These are phyloP conservation scores for Prunella strophiata DNA, from an alignment of 2,797 vertebrate genomes.

Conservation along the genomic window DNA sequence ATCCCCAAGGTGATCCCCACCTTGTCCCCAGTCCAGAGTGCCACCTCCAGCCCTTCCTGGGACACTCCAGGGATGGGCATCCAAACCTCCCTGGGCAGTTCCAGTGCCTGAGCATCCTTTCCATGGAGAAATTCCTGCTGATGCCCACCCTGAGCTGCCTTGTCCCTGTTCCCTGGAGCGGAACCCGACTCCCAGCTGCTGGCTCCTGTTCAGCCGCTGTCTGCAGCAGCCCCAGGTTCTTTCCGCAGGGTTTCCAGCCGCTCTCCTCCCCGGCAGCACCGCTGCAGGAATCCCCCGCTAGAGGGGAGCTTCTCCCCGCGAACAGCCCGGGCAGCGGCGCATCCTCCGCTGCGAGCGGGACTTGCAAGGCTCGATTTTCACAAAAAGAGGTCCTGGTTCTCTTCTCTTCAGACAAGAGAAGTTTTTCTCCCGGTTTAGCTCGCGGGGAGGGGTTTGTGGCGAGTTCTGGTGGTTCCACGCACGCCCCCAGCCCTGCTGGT, in stretches of 20 bases:
- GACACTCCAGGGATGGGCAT: background rate
- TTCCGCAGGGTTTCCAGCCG: background rate
- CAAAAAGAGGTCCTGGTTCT: background rate
- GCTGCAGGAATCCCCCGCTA: constrained; percentile 16
- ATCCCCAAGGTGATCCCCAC: background rate
- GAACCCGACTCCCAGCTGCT: accelerated
- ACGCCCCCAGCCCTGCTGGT: background rate
- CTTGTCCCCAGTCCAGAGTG: background rate
- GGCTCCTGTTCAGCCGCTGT: no score
- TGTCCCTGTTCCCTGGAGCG: background rate
- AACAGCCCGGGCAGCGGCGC: background rate
- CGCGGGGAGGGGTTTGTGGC: background rate
- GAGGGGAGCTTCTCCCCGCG: constrained; percentile 45
- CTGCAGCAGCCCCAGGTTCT: background rate
- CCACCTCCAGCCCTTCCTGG: background rate
- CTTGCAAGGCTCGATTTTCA: accelerated
- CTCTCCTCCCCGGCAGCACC: background rate
- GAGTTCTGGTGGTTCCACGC: accelerated
- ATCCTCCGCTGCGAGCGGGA: accelerated
- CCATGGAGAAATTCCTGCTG: background rate
- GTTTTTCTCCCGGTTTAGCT: background rate
- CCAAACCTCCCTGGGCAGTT: background rate
- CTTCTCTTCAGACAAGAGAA: background rate
- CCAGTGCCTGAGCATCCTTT: background rate
- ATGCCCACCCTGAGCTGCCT: background rate